Evolutionary conservation across 1,140 invertebrate species (phyloP), one percentile per base, ranked within the genome.

Genomic region (Cydia strobilella): DNA sequence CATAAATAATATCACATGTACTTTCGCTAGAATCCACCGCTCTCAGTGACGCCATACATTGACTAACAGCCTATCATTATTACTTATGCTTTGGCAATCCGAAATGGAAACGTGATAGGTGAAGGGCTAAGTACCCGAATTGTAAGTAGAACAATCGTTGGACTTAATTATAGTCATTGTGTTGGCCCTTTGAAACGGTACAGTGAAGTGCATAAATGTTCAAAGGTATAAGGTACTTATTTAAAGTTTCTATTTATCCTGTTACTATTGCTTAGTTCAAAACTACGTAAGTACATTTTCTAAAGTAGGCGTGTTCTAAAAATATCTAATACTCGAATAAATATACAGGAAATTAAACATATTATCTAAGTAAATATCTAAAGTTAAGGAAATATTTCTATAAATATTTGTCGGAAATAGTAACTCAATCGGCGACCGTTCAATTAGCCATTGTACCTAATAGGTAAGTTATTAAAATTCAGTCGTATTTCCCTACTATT

Each of bases 91-190:
- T 88, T 88, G 80, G 87, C 87, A 88, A 90, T 83, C 80, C 81
- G 74, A 86, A 87, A 86, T 85, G 75, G 85, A 89, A 89, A 85
- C 86, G 85, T 88, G 85, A 89, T 89, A 87, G 86, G 89, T 89
- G 90, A 92, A 90, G 90, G 89, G 89, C 87, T 84, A 80, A 83
- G 84, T 81, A 83, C 82, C 82, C 82, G 82, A 87, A 88, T 84
- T 78, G 83, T 85, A 86, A 89, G 82, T 90, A 88, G 88, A 89
- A 86, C 88, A 91, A 87, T 90, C 80, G 84, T 80, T 76, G 76
- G 84, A 79, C 79, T 76, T 84, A 82, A 89, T 90, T 91, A 88
- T 82, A 84, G 77, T 77, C 82, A 89, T 89, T 89, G 84, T 88
- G 45, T 71, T 73, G 75, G 80, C 81, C 80, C 76, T 82, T 82